Conservation (phyloP, 2,888 invertebrate species). For the Lamellibrachia columna region DNA sequence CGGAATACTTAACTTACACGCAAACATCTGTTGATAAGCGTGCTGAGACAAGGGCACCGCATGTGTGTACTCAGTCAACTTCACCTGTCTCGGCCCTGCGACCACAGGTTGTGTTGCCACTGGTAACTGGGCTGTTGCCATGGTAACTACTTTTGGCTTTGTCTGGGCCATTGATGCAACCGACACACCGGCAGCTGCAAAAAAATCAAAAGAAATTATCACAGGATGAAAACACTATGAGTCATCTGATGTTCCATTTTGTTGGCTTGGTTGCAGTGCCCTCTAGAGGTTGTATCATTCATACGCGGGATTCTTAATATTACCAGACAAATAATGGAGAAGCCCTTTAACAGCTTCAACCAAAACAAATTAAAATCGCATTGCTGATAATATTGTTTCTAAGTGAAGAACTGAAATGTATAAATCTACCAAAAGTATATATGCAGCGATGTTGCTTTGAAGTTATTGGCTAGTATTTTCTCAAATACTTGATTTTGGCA, state of each 20-base stretch:
- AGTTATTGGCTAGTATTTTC: neutral
- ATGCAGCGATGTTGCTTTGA: neutral
- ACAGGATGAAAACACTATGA: neutral
- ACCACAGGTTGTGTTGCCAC: neutral
- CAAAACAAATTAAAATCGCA: neutral
- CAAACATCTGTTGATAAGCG: conserved; percentile 57
- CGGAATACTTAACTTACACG: conserved; percentile 43
- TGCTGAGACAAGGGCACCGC: conserved; percentile 55
- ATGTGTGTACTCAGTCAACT: conserved; percentile 47
- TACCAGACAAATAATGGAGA: neutral
- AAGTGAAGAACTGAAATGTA: neutral
- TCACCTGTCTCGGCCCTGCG: conserved; percentile 46
- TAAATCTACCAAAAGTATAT: neutral
- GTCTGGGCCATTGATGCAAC: neutral
- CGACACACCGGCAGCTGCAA: neutral
- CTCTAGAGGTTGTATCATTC: neutral
- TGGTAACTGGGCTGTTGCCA: neutral
- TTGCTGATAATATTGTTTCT: neutral
- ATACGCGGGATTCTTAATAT: neutral
- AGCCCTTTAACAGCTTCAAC: neutral
- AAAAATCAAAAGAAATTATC: neutral
- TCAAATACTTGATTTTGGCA: neutral
- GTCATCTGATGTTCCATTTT: too few relatives aligned
- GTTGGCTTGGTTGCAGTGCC: too few relatives aligned
- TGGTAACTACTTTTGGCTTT: neutral